Conservation (phyloP, 2,113 vertebrate genomes). For the Crotalus viridis region DNA sequence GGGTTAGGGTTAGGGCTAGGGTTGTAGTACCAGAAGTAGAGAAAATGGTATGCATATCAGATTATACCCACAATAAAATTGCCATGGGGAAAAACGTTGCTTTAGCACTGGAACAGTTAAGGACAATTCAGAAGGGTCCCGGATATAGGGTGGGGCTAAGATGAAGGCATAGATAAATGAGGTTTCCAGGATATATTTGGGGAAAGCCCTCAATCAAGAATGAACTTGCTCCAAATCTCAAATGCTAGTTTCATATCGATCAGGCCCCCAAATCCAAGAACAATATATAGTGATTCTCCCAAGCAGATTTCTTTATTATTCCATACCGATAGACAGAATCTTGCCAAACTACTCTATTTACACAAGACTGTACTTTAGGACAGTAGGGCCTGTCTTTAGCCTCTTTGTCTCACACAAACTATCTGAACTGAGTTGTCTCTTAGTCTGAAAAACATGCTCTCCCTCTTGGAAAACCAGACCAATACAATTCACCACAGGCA, state of each 20-base stretch:
- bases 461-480: not conserved
- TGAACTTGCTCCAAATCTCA: not conserved
- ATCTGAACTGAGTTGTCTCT: not conserved
- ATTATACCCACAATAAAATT: not conserved
- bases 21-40: not conserved
- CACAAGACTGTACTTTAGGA: not conserved
- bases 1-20: not conserved
- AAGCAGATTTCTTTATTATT: too few relatives aligned
- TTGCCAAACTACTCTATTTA: too few relatives aligned
- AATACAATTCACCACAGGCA: not conserved
- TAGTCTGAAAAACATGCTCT: not conserved
- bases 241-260: not conserved
- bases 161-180: not conserved
- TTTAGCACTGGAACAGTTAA: not conserved
- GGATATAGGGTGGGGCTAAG: not conserved
- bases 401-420: not conserved
- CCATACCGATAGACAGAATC: too few relatives aligned
- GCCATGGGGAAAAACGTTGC: not conserved
- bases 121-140: not conserved
- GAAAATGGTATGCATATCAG: not conserved
- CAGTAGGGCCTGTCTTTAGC: not conserved
- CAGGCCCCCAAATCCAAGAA: too few relatives aligned
- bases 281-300: too few relatives aligned
- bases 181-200: not conserved
- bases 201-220: not conserved